phyloP scores from a whole-genome alignment of 2,888 invertebrate species.

The Platycnemis pennipes region DNA sequence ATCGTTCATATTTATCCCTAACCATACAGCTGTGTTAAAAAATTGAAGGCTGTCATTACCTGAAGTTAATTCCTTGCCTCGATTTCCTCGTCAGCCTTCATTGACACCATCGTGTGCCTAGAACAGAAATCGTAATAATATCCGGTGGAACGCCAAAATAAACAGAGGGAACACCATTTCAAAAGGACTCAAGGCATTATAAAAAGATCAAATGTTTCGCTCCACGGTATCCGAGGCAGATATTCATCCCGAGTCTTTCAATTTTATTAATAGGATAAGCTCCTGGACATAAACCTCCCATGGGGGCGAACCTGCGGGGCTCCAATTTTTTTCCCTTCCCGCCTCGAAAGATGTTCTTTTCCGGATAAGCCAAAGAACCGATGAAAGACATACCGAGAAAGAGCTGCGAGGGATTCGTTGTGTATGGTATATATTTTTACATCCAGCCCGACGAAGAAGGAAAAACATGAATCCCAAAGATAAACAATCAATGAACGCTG shows the following conservation, averaged over 20 bases:
- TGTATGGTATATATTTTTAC: slow-evolving; percentile 15
- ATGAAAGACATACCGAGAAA: slow-evolving; percentile 21
- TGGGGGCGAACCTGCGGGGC: background rate
- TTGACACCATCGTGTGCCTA: background rate
- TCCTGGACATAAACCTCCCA: background rate
- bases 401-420: background rate
- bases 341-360: background rate
- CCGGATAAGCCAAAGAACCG: slow-evolving; percentile 33
- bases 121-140: background rate
- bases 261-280: slow-evolving; percentile 10
- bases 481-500: slow-evolving; percentile 25
- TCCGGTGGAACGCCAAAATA: background rate
- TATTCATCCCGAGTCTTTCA: background rate
- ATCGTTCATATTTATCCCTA: too few species aligned
- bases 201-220: background rate
- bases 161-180: background rate
- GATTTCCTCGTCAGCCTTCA: background rate
- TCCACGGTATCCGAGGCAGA: background rate
- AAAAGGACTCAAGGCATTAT: background rate
- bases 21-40: too few species aligned
- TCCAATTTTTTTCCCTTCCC: background rate
- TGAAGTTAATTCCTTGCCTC: background rate
- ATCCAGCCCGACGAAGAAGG: background rate
- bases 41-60: background rate
- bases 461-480: slow-evolving; percentile 3